A percentile compares a stretch with the other conserved stretches of the same genome.
Evolutionary conservation across 2,113 vertebrate genomes (phyloP).

Genomic region (Furnarius figulus): DNA sequence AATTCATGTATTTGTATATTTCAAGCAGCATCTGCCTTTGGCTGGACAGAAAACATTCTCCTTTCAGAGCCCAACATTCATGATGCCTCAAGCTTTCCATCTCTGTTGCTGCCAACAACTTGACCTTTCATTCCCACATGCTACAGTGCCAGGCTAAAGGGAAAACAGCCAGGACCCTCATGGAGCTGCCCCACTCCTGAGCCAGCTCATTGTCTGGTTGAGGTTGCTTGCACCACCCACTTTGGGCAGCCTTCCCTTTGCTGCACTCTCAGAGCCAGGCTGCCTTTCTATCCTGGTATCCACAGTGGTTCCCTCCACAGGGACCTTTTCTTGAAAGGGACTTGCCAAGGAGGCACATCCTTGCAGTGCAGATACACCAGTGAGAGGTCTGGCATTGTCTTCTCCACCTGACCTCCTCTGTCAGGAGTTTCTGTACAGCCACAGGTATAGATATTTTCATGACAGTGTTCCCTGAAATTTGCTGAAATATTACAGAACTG

Average conservation of each 20-base stretch:
- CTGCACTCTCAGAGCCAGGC: background rate
- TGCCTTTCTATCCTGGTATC: background rate
- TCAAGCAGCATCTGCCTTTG: background rate
- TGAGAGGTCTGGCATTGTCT: background rate
- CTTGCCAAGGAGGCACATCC: background rate
- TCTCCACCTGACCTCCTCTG: background rate
- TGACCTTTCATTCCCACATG: background rate
- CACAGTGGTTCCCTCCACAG: background rate
- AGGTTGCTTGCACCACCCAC: fast-evolving
- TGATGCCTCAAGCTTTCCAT: background rate
- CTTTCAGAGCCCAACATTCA: background rate
- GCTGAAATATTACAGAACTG: background rate
- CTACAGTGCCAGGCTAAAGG: background rate
- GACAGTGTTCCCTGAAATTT: background rate
- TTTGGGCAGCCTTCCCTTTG: background rate
- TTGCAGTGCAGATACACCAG: background rate
- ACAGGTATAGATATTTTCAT: background rate
- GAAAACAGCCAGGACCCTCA: background rate
- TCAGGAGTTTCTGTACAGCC: background rate
- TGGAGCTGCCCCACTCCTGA: background rate
- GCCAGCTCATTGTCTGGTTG: background rate
- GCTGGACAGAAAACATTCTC: background rate
- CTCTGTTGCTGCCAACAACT: background rate
- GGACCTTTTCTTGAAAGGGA: background rate
- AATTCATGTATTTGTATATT: background rate